A percentile compares a stretch with the other conserved stretches of the same genome.
Conservation (phyloP, 2,888 invertebrate genomes). For the Pediacus dermestoides region DNA sequence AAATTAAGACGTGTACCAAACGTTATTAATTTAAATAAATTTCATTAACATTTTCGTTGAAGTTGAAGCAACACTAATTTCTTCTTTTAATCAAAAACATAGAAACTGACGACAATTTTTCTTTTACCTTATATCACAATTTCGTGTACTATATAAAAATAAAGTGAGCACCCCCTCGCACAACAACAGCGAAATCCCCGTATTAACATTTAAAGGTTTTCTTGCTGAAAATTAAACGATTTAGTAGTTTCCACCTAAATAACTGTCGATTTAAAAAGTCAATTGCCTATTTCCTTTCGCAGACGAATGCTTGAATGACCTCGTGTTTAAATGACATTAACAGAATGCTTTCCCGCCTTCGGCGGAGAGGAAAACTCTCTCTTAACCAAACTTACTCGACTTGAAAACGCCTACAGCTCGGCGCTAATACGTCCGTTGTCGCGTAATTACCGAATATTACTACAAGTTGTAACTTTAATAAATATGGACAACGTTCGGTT, state of each 20-base stretch:
- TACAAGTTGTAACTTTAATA: slow-evolving; percentile 31
- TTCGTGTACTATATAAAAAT: too few relatives aligned
- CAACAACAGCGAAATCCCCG: too few relatives aligned
- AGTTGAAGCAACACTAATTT: too few relatives aligned
- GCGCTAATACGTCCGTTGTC: slow-evolving; percentile 30
- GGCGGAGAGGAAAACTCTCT: slow-evolving; percentile 27
- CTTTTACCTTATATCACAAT: too few relatives aligned
- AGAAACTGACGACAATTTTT: too few relatives aligned
- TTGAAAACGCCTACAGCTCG: slow-evolving; percentile 22
- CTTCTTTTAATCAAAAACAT: too few relatives aligned
- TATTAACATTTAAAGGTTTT: slow-evolving; percentile 32
- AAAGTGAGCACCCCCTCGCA: too few relatives aligned
- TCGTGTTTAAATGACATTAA: slow-evolving; percentile 43
- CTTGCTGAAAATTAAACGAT: slow-evolving; percentile 29
- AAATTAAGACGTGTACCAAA: too few relatives aligned
- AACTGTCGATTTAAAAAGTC: slow-evolving; percentile 42
- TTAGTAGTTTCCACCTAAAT: slow-evolving; percentile 30
- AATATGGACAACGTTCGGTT: too few relatives aligned
- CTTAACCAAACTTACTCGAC: slow-evolving; percentile 22
- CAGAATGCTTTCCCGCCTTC: slow-evolving; percentile 33
- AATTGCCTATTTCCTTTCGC: slow-evolving; percentile 43
- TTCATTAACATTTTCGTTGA: too few relatives aligned
- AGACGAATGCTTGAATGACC: slow-evolving; percentile 40
- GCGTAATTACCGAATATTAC: slow-evolving; percentile 30
- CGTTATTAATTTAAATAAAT: too few relatives aligned